Conservation (phyloP, 2,113 vertebrate species). For the Hippopotamus amphibius region DNA sequence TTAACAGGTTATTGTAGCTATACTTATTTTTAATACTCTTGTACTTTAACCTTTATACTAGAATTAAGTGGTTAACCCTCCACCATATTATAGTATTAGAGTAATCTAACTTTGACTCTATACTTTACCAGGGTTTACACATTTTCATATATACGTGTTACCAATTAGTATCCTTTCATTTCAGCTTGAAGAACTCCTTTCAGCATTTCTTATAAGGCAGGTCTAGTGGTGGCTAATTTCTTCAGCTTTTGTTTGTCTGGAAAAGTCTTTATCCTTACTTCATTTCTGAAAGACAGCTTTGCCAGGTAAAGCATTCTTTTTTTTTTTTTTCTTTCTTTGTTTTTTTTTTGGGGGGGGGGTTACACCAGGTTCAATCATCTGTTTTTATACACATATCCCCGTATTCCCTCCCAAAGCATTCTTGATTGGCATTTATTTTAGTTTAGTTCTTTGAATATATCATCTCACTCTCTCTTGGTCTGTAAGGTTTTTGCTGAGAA, state of each 20-base stretch:
- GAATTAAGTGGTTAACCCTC: neutral
- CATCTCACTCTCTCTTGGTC: neutral
- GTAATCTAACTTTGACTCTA: neutral
- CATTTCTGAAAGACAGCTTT: neutral
- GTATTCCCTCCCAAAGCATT: neutral
- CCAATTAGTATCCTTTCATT: neutral
- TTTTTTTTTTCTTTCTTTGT: too few species aligned
- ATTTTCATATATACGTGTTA: neutral
- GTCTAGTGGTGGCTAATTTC: neutral
- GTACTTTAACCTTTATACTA: neutral
- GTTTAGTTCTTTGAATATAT: neutral
- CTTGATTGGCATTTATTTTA: neutral
- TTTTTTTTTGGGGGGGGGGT: too few species aligned
- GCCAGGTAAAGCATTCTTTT: neutral
- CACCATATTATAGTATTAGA: neutral
- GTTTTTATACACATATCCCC: too few species aligned
- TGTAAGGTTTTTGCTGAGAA: neutral
- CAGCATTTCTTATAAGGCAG: neutral
- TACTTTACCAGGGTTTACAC: neutral
- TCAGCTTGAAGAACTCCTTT: neutral
- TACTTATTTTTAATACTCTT: neutral
- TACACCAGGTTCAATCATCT: too few species aligned
- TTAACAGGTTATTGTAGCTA: neutral
- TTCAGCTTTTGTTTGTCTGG: neutral
- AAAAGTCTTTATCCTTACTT: neutral